A percentile compares a stretch with the other conserved stretches of the same genome.
phyloP scores from a whole-genome alignment of 2,797 vertebrate genomes.

The Phrynocephalus vlangalii region DNA sequence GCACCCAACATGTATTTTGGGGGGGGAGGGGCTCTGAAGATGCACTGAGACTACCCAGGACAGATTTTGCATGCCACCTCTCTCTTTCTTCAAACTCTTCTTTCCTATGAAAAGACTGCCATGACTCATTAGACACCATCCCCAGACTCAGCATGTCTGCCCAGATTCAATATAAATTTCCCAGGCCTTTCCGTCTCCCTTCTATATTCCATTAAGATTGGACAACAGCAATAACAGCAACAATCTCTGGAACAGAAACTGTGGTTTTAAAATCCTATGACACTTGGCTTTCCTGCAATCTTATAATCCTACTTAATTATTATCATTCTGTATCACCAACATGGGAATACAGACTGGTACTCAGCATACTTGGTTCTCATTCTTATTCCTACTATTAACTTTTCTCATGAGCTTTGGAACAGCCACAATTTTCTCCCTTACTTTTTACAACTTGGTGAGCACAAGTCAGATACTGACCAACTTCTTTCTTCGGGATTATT shows the following conservation, averaged over 20 bases:
- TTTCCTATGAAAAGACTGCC: too few relatives aligned
- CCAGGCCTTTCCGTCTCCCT: too few relatives aligned
- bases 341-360: background rate
- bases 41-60: background rate
- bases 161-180: background rate
- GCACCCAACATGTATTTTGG: accelerated
- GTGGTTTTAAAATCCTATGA: background rate
- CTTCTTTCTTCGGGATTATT: background rate
- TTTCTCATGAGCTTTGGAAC: background rate
- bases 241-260: background rate
- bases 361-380: background rate
- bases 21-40: background rate
- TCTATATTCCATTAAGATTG: background rate
- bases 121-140: too few relatives aligned
- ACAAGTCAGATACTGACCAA: too few relatives aligned
- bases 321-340: background rate
- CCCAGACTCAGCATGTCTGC: too few relatives aligned
- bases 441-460: background rate
- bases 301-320: background rate
- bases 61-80: too few relatives aligned
- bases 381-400: background rate
- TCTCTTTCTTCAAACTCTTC: too few relatives aligned
- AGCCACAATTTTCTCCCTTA: background rate
- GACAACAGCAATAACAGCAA: background rate
- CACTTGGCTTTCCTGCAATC: background rate